Evolutionary conservation across 2,113 vertebrate species (phyloP).

Genomic region (Calonectris borealis): DNA sequence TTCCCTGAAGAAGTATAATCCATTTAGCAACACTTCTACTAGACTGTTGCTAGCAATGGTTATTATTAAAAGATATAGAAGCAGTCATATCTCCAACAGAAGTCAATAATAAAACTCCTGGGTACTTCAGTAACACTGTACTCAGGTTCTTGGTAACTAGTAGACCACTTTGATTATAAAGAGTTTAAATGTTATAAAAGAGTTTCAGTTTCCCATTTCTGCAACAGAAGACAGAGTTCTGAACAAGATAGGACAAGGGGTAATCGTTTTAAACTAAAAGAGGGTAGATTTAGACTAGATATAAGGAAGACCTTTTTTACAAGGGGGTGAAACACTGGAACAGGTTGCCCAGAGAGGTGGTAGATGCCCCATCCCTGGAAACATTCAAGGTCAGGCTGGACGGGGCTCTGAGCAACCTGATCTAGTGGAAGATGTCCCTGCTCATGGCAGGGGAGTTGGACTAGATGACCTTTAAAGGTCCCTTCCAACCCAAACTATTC

Average conservation of each 20-base stretch:
- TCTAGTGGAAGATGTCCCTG: neutral
- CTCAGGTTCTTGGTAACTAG: neutral
- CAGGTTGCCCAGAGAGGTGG: neutral
- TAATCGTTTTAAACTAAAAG: neutral
- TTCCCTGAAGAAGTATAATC: neutral
- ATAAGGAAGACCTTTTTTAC: neutral
- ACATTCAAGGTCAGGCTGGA: neutral
- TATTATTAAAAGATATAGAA: neutral
- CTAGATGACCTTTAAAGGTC: neutral
- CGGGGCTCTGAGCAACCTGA: neutral
- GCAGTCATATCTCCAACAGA: neutral
- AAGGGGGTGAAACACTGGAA: neutral
- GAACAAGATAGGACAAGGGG: neutral
- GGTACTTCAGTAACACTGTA: neutral
- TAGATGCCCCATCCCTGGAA: neutral
- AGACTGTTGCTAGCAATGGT: neutral
- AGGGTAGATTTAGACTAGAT: neutral
- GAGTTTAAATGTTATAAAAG: neutral
- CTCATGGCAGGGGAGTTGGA: neutral
- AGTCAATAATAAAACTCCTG: neutral
- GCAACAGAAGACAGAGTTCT: neutral
- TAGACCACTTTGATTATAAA: neutral
- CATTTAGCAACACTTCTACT: neutral
- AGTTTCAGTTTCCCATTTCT: neutral
- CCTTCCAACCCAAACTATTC: neutral